A percentile compares a stretch with the other conserved stretches of the same genome.
phyloP scores from a whole-genome alignment of 1,140 invertebrate genomes.

The Lineus longissimus region DNA sequence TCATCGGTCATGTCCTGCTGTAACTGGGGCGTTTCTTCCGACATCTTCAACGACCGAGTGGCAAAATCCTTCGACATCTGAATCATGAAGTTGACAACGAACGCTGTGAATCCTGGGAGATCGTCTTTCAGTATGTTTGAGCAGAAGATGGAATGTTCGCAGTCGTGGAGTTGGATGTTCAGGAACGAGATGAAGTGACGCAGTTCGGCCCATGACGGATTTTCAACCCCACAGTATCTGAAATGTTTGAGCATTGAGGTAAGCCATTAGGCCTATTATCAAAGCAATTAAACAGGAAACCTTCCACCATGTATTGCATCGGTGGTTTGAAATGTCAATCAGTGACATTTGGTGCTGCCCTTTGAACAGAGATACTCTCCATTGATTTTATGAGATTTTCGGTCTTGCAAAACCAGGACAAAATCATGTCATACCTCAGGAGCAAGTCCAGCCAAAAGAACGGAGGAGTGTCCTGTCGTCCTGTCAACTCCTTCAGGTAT shows the following conservation, averaged over 20 bases:
- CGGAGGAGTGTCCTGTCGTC: too few species aligned
- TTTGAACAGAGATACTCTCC: too few species aligned
- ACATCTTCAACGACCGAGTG: conserved; percentile 42
- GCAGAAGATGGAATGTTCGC: conserved; percentile 43
- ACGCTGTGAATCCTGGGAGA: conserved; percentile 41
- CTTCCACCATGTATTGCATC: too few species aligned
- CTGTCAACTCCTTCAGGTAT: too few species aligned
- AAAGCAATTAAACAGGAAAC: too few species aligned
- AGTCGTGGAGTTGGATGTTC: conserved; percentile 41
- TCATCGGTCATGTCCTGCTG: conserved; percentile 14
- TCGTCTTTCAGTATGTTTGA: conserved; percentile 27
- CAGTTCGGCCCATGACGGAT: conserved; percentile 49
- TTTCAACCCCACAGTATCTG: conserved; percentile 42
- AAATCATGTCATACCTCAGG: conserved; percentile 14
- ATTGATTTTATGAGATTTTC: too few species aligned
- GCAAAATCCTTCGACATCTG: conserved; percentile 51
- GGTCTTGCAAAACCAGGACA: too few species aligned
- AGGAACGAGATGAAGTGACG: conserved; percentile 48
- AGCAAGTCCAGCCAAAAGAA: conserved; percentile 21
- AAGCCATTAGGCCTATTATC: too few species aligned
- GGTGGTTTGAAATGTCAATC: too few species aligned
- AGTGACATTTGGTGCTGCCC: too few species aligned
- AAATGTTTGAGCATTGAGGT: conserved; percentile 11
- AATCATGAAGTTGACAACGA: conserved; percentile 45
- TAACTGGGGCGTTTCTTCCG: conserved; percentile 36